Evolutionary conservation across 2,113 vertebrate species (phyloP).

Genomic region (Gymnogyps californianus): DNA sequence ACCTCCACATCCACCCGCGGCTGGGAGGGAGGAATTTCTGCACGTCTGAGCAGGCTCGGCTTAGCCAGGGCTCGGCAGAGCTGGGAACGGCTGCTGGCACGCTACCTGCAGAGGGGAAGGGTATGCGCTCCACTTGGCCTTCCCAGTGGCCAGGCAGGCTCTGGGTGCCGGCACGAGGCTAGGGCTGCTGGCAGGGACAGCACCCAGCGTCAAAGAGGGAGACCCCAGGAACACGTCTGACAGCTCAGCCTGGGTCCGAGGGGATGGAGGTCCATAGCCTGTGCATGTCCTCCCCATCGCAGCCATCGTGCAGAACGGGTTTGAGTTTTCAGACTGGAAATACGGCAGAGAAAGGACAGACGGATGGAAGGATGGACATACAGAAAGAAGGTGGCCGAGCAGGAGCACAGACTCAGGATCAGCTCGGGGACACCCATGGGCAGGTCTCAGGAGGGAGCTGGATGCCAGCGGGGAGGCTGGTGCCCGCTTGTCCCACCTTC

Average conservation of each 20-base stretch:
- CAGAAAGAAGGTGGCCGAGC: rapidly evolving
- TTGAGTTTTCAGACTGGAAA: background rate
- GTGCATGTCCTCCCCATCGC: rapidly evolving
- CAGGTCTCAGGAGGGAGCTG: background rate
- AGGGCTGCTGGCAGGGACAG: background rate
- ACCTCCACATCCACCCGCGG: background rate
- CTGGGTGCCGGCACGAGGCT: background rate
- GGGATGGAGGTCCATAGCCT: background rate
- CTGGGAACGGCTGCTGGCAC: background rate
- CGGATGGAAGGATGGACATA: background rate
- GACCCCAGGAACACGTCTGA: background rate
- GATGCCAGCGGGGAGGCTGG: background rate
- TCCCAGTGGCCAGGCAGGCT: background rate
- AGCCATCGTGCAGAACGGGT: background rate
- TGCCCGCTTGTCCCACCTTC: background rate
- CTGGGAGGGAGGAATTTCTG: constrained; percentile 10
- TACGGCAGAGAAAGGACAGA: background rate
- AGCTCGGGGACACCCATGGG: background rate
- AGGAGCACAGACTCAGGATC: background rate
- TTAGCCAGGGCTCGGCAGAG: background rate
- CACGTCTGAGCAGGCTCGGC: background rate
- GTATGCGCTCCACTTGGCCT: background rate
- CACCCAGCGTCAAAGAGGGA: background rate
- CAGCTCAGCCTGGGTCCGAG: background rate
- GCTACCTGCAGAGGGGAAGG: background rate